Evolutionary conservation across 1,140 invertebrate genomes (phyloP), one percentile per base, ranked within the genome.

Genomic region (Tetragonula clypearis): DNA sequence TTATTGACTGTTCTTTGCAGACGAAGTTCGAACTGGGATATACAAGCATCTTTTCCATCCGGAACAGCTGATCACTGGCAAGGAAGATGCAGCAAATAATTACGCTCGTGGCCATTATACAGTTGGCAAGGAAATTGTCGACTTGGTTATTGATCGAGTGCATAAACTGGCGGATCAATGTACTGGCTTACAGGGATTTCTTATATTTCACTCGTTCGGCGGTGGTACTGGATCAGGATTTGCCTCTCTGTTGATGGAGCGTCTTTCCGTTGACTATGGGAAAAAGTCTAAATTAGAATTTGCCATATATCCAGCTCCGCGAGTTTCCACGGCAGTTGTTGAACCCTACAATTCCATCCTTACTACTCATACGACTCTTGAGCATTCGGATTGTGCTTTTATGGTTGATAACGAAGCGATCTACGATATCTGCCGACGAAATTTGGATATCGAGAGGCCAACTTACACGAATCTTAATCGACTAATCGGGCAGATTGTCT

Each of bases 351-450:
- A 90, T 23, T 90, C 89, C 1, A 90, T 90, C 21, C 80, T 90
- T 17, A 90, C 89, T 2, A 90, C 89, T 15, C 97, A 98, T 92
- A 98, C 97, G 1, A 98, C 97, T 1, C 93, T 96, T 56, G 96
- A 96, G 89, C 96, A 96, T 88, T 96, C 95, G 2, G 96, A 96
- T 87, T 97, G 96, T 85, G 96, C 96, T n/a, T 97, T 97, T 89
- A 97, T 97, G 96, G 96, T 97, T 89, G 96, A 97, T 91, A 96
- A 97, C 89, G 97, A 97, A 92, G 97, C 96, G 79, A 97, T 97
- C 85, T 97, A 96, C 88, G 97, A 97, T 87, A 97, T 97, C 86
- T 97, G 97, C 90, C 92, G 95, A n/a, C 91, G 96, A 9, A 97
- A 97, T 80, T 87, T 97, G 71, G 96, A 97, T 93, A 96, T 97